A percentile compares a stretch with the other conserved stretches of the same genome.
phyloP scores from a whole-genome alignment of 2,113 vertebrate genomes.

The Cyanoderma ruficeps region DNA sequence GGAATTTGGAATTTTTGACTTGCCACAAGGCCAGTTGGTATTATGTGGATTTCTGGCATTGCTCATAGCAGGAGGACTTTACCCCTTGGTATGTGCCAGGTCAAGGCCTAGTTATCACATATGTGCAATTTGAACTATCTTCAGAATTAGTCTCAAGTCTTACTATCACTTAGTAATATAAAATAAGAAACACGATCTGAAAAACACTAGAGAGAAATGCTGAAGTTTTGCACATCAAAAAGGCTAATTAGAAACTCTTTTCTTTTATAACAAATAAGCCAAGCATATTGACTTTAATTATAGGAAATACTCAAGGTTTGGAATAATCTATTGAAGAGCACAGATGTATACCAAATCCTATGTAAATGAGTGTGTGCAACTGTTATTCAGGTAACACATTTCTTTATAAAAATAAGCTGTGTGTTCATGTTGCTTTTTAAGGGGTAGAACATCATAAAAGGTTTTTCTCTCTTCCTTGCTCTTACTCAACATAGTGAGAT shows the following conservation, averaged over 20 bases:
- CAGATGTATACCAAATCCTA: slow-evolving; percentile 31
- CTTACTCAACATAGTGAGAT: neutral
- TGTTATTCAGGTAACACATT: slow-evolving; percentile 18
- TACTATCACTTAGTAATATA: neutral
- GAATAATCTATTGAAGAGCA: slow-evolving; percentile 22
- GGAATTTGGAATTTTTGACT: slow-evolving; percentile 14
- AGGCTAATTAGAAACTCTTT: slow-evolving; percentile 22
- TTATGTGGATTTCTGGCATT: neutral
- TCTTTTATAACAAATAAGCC: slow-evolving; percentile 26
- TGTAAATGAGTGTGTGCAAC: neutral
- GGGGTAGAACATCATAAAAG: neutral
- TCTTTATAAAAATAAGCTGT: slow-evolving; percentile 6
- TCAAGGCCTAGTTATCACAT: neutral
- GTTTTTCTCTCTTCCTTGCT: neutral
- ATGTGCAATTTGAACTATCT: neutral
- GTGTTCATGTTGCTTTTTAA: neutral
- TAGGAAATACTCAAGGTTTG: slow-evolving; percentile 22
- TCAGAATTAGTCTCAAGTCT: neutral
- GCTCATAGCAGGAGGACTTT: neutral
- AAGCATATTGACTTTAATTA: slow-evolving; percentile 36
- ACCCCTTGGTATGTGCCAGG: neutral
- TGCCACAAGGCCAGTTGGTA: neutral
- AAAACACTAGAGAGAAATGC: neutral
- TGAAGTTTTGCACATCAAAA: slow-evolving; percentile 18
- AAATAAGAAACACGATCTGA: neutral